These are phyloP conservation scores for Busseola fusca DNA, from an alignment of 2,888 invertebrate species.

Conservation along the genomic window DNA sequence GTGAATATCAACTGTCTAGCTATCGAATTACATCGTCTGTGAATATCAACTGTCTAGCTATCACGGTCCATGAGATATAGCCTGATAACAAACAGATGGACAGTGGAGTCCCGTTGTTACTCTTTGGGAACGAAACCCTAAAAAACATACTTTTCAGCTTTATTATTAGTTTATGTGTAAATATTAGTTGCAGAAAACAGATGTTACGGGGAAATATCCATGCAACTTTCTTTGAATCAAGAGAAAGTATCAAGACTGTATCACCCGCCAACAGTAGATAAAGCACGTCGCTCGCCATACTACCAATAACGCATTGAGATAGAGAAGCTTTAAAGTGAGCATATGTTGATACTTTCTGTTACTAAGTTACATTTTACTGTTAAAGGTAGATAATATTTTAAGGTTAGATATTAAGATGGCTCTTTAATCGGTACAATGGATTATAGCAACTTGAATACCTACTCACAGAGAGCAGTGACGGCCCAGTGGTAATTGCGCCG, in stretches of 20 bases:
- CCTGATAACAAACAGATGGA: too few relatives aligned
- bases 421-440: not conserved
- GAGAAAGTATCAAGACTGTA: slow-evolving; percentile 42
- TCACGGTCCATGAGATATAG: too few relatives aligned
- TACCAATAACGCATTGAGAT: slow-evolving; percentile 41
- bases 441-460: not conserved
- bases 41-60: too few relatives aligned
- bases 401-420: not conserved
- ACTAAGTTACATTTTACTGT: slow-evolving; percentile 7
- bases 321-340: slow-evolving; percentile 40
- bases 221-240: not conserved
- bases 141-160: not conserved
- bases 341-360: slow-evolving; percentile 32
- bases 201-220: not conserved
- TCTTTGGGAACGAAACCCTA: too few relatives aligned
- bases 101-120: too few relatives aligned
- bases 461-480: not conserved
- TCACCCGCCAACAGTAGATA: slow-evolving; percentile 16
- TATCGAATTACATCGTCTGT: too few relatives aligned
- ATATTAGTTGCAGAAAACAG: not conserved
- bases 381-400: not conserved
- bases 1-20: too few relatives aligned
- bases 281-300: slow-evolving; percentile 41
- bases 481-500: not conserved
- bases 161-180: not conserved